Conservation (phyloP, 2,113 vertebrate genomes). For the Caranx ignobilis region DNA sequence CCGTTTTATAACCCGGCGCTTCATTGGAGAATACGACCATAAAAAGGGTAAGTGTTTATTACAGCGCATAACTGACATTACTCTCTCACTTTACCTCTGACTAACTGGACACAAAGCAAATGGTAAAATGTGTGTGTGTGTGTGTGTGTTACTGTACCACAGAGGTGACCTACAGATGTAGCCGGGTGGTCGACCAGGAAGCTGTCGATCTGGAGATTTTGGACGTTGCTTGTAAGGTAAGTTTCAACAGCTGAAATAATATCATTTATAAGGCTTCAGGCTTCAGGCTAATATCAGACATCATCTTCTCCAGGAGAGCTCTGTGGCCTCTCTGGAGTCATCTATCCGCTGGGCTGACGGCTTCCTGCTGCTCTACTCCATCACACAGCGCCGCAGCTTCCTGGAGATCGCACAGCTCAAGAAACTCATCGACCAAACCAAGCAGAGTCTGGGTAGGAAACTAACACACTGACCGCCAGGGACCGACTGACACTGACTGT, state of each 20-base stretch:
- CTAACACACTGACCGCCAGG: not conserved
- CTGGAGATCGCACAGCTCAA: conserved; percentile 79
- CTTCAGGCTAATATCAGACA: not conserved
- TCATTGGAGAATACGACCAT: conserved; percentile 85
- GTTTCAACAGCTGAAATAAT: not conserved
- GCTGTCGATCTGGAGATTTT: conserved; percentile 82
- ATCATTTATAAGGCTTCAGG: too few species aligned
- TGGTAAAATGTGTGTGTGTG: conserved; percentile 11
- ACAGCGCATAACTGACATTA: not conserved
- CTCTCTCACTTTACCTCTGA: not conserved
- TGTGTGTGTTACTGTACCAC: conserved; percentile 22
- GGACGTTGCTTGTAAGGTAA: conserved; percentile 80
- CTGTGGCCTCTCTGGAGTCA: conserved; percentile 67
- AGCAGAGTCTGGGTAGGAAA: conserved; percentile 78
- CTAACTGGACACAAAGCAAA: not conserved
- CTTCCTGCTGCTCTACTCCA: conserved; percentile 84
- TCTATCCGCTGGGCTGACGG: conserved; percentile 84
- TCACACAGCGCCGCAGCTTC: conserved; percentile 82
- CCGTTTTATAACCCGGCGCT: conserved; percentile 83
- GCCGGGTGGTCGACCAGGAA: conserved; percentile 80
- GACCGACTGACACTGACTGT: not conserved
- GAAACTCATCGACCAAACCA: conserved; percentile 81
- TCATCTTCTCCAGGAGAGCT: conserved; percentile 55
- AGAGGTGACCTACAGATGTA: conserved; percentile 84
- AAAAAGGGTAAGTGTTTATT: conserved; percentile 75